A percentile compares a stretch with the other conserved stretches of the same genome.
These are phyloP conservation scores for Tromatobia lineatoria DNA, from an alignment of 2,888 invertebrate genomes.

Conservation along the genomic window DNA sequence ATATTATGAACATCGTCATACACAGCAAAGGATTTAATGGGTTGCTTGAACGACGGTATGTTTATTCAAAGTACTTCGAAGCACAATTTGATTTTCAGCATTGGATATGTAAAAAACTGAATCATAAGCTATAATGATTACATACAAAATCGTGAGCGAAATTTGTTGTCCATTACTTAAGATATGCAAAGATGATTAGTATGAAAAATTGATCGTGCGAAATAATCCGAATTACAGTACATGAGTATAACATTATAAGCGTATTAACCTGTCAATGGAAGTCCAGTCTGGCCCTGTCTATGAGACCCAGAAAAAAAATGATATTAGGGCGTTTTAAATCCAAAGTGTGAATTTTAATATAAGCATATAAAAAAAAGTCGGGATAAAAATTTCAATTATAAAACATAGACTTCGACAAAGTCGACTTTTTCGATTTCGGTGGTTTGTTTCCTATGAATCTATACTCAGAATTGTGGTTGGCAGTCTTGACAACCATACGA, in stretches of 20 bases:
- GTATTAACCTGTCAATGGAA: not conserved
- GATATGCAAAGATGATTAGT: slow-evolving; percentile 2
- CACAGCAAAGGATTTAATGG: not conserved
- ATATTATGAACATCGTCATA: no score
- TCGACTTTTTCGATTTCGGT: no score
- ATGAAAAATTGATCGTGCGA: not conserved
- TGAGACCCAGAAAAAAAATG: no score
- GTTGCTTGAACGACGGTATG: not conserved
- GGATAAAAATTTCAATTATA: no score
- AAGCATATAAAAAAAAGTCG: no score
- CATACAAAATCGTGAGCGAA: not conserved
- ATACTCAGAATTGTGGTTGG: no score
- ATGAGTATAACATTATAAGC: not conserved
- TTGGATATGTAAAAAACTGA: slow-evolving; percentile 1
- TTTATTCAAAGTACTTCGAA: slow-evolving; percentile 10
- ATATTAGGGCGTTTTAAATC: no score
- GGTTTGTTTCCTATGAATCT: no score
- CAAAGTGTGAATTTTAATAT: no score
- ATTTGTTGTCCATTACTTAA: not conserved
- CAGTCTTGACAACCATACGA: no score
- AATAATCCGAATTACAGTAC: not conserved
- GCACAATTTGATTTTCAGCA: slow-evolving; percentile 16
- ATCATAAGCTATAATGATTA: slow-evolving; percentile 9
- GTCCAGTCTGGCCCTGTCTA: no score
- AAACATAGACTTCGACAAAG: no score